Evolutionary conservation across 2,888 invertebrate species (phyloP), one percentile per base, ranked within the genome.

Genomic region (Strigamia crassipes): DNA sequence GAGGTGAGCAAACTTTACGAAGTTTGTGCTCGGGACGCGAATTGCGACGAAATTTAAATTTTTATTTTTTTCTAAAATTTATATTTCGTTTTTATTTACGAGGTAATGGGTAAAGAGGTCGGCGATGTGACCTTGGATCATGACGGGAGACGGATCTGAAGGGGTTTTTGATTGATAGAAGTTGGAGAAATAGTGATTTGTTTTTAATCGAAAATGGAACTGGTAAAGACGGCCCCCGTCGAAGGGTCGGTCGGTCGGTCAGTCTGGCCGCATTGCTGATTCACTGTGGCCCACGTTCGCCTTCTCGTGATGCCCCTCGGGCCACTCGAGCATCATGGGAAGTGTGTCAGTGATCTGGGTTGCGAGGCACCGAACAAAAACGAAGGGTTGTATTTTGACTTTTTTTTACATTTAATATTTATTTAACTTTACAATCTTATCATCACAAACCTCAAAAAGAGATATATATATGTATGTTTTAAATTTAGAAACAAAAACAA

Each of bases 291-390:
- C 73, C 73, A 73, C 73, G 73, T 73, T 73, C 31, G 73, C 27
- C 73, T 73, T n/a, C 15, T 73, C 73, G 73, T 73, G 73, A 73
- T 73, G 27, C 73, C 73, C 73, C 73, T 73, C 73, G 73, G 73
- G 73, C 73, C 73, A 73, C 73, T 23, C 73, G 31, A 73, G 73
- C 73, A 73, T 73, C 73, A 73, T 73, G 73, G 73, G 73, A 73
- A 73, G 73, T 73, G 73, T 73, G 73, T 73, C 73, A 73, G 73
- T 73, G 73, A 73, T 73, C 73, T 73, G 73, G 73, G 73, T 73
- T 73, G 73, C 73, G 31, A 73, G 73, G 56, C 56, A 73, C 73
- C 27, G 4, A 73, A 73, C 73, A 31, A 73, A 66, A 56, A 56
- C 56, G 56, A 56, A 73, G 73, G 73, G 73, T 73, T 73, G 73